phyloP scores from a whole-genome alignment of 2,113 vertebrate genomes.

The Mobula birostris region DNA sequence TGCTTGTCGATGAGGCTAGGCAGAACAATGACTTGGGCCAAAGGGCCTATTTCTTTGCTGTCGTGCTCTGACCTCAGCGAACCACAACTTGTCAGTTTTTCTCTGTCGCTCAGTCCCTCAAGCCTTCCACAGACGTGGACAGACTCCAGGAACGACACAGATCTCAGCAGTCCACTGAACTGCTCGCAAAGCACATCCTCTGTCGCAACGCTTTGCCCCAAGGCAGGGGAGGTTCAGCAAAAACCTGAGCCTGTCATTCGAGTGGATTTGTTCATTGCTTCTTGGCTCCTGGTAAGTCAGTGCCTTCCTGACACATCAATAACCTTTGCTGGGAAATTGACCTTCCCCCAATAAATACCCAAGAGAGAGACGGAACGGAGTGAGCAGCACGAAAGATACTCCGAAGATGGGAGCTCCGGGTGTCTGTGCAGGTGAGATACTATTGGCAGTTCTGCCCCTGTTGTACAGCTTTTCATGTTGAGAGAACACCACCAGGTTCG shows the following conservation, averaged over 20 bases:
- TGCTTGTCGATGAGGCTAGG: no score
- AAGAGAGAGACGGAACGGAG: background rate
- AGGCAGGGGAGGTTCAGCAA: background rate
- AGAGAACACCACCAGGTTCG: no score
- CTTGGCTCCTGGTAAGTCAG: background rate
- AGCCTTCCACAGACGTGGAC: no score
- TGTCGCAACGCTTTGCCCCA: background rate
- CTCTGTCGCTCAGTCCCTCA: no score
- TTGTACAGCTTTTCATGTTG: background rate
- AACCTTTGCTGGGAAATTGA: background rate
- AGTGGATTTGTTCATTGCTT: background rate
- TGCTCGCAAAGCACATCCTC: background rate
- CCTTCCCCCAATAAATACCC: constrained; percentile 23
- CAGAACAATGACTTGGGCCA: no score
- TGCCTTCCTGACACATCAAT: background rate
- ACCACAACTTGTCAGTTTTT: no score
- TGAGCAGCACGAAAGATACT: background rate
- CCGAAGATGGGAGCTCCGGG: background rate
- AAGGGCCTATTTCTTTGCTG: no score
- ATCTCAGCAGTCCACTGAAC: background rate
- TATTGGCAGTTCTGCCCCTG: background rate
- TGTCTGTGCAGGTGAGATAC: background rate
- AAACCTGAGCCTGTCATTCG: constrained; percentile 17
- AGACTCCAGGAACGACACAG: background rate
- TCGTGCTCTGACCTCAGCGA: no score